Evolutionary conservation across 2,113 vertebrate genomes (phyloP).

Genomic region (Maccullochella peelii): DNA sequence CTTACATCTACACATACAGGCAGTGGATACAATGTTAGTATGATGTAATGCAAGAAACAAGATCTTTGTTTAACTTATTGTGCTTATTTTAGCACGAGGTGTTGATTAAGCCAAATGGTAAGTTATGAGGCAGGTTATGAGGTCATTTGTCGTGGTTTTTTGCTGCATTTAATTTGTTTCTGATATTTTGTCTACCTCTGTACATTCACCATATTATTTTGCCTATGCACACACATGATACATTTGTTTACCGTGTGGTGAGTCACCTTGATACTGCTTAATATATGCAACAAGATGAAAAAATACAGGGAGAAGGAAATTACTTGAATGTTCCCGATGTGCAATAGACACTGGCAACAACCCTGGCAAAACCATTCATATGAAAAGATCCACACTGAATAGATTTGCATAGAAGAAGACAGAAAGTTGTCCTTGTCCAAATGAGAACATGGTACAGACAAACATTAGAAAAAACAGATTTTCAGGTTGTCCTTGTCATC

Average conservation of each 20-base stretch:
- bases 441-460: slow-evolving; percentile 40
- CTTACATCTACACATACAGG: background rate
- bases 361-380: slow-evolving; percentile 29
- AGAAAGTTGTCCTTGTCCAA: slow-evolving; percentile 57
- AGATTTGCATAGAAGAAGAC: slow-evolving; percentile 54
- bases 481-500: slow-evolving; percentile 75
- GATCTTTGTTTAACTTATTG: background rate
- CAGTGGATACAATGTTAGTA: background rate
- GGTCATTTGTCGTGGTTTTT: slow-evolving; percentile 13
- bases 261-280: slow-evolving; percentile 23
- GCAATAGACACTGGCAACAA: slow-evolving; percentile 23
- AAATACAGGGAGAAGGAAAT: background rate
- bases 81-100: background rate
- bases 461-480: slow-evolving; percentile 47
- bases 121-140: background rate
- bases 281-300: background rate
- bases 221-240: background rate
- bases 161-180: background rate
- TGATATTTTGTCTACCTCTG: background rate
- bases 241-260: background rate
- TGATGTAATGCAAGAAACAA: background rate
- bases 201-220: background rate
- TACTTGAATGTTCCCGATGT: slow-evolving; percentile 3
- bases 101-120: background rate
- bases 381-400: slow-evolving; percentile 52